A percentile compares a stretch with the other conserved stretches of the same genome.
Evolutionary conservation across 1,140 invertebrate species (phyloP).

Genomic region (Atta cephalotes): DNA sequence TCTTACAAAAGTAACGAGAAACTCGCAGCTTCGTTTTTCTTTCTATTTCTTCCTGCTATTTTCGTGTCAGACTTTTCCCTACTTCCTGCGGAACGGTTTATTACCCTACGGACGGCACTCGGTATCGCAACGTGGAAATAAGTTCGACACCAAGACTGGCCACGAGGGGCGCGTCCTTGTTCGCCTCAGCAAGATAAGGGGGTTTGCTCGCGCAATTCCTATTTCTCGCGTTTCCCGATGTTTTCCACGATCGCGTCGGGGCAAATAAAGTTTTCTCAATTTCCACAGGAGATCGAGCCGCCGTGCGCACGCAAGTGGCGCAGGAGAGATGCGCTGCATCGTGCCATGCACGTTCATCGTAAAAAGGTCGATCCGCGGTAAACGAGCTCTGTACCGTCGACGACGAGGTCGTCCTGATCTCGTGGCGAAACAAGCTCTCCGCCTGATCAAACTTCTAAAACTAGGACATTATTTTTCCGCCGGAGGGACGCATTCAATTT

Average conservation of each 20-base stretch:
- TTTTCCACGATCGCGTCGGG: slow-evolving; percentile 72
- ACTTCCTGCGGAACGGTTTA: slow-evolving; percentile 78
- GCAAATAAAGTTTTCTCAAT: slow-evolving; percentile 84
- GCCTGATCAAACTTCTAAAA: slow-evolving; percentile 79
- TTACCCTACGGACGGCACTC: slow-evolving; percentile 69
- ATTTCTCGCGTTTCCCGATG: slow-evolving; percentile 79
- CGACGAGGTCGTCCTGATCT: slow-evolving; percentile 61
- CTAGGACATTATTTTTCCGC: slow-evolving; percentile 81
- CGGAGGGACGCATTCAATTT: slow-evolving; percentile 83
- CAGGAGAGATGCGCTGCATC: slow-evolving; percentile 23
- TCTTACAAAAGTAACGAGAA: background rate
- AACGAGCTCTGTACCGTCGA: slow-evolving; percentile 60
- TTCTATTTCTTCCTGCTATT: slow-evolving; percentile 35
- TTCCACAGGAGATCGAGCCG: slow-evolving; percentile 69
- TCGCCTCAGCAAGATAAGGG: slow-evolving; percentile 65
- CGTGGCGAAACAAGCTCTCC: slow-evolving; percentile 75
- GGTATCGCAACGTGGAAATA: slow-evolving; percentile 74
- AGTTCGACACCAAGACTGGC: slow-evolving; percentile 78
- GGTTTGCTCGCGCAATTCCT: slow-evolving; percentile 77
- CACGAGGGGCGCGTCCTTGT: slow-evolving; percentile 78
- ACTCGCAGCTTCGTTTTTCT: slow-evolving; percentile 6
- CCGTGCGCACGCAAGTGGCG: slow-evolving; percentile 61
- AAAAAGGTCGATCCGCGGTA: slow-evolving; percentile 77
- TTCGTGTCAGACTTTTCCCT: slow-evolving; percentile 64
- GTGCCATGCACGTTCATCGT: slow-evolving; percentile 25